These are phyloP conservation scores for Papilio helenus DNA, from an alignment of 1,140 invertebrate genomes.

Conservation along the genomic window DNA sequence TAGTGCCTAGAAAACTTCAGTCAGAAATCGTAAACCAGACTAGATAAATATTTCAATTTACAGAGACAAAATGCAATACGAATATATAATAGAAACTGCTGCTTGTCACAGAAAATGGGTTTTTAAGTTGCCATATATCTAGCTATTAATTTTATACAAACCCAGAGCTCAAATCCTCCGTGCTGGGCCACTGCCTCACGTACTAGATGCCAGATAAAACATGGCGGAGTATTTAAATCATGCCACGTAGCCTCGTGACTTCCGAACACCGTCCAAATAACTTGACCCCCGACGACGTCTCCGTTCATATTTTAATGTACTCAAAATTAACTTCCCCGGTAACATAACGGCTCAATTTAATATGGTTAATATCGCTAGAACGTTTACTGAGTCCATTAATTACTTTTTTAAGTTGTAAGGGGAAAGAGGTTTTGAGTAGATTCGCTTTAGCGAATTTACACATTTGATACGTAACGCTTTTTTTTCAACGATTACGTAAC, in stretches of 20 bases:
- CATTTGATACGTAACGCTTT: slow-evolving; percentile 16
- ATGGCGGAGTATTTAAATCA: slow-evolving; percentile 69
- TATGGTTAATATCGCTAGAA: slow-evolving; percentile 49
- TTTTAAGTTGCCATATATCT: slow-evolving; percentile 8
- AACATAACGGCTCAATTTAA: slow-evolving; percentile 46
- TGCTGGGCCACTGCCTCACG: slow-evolving; percentile 59
- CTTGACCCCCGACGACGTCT: slow-evolving; percentile 51
- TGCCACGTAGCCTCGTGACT: slow-evolving; percentile 57
- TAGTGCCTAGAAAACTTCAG: too few relatives aligned
- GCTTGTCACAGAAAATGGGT: slow-evolving; percentile 13
- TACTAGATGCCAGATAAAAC: slow-evolving; percentile 65
- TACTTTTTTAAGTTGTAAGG: slow-evolving; percentile 68
- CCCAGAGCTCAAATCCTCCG: slow-evolving; percentile 40
- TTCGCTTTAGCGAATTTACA: slow-evolving; percentile 10
- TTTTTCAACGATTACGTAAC: slow-evolving; percentile 5
- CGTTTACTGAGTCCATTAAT: slow-evolving; percentile 71
- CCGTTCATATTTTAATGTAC: slow-evolving; percentile 37
- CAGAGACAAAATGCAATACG: not conserved
- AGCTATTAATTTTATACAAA: slow-evolving; percentile 29
- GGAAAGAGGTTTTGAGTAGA: slow-evolving; percentile 48
- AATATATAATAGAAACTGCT: not conserved
- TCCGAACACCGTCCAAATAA: slow-evolving; percentile 52
- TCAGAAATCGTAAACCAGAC: not conserved
- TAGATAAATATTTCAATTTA: not conserved
- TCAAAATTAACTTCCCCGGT: slow-evolving; percentile 34